Percentiles rank a stretch among this genome's conserved stretches.
These are phyloP conservation scores for Caenorhabditis briggsae DNA, from an alignment of 1,140 invertebrate genomes.

Conservation along the genomic window DNA sequence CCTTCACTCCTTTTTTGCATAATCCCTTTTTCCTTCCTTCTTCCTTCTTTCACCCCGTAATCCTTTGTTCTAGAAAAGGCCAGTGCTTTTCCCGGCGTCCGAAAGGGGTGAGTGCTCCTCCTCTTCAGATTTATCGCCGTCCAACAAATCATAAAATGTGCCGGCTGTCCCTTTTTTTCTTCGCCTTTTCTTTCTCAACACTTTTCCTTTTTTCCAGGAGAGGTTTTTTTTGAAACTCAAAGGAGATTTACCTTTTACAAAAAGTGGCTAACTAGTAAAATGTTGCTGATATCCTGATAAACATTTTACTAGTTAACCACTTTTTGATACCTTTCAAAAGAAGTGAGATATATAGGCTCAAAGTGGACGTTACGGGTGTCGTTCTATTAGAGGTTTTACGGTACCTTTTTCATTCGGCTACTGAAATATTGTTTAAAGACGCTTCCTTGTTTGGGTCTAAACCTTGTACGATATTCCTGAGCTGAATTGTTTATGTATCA, in stretches of 20 bases:
- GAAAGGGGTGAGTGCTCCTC: not conserved
- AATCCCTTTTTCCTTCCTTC: not conserved
- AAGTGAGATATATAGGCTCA: too few relatives aligned
- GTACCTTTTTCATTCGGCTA: too few relatives aligned
- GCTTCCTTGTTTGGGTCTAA: too few relatives aligned
- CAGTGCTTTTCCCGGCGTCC: not conserved
- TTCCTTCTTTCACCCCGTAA: not conserved
- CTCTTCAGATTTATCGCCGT: constrained; percentile 44
- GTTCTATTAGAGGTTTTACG: too few relatives aligned
- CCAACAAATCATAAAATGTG: constrained; percentile 49
- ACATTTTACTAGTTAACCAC: too few relatives aligned
- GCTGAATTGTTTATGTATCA: too few relatives aligned
- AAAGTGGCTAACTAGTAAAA: too few relatives aligned
- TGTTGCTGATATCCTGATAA: too few relatives aligned
- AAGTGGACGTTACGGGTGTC: too few relatives aligned
- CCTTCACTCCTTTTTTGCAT: not conserved
- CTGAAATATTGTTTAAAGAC: too few relatives aligned
- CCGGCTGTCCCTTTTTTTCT: not conserved
- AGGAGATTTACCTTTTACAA: not conserved
- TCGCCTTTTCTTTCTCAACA: not conserved
- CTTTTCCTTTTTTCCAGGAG: not conserved
- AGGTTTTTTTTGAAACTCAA: constrained; percentile 8
- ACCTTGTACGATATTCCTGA: too few relatives aligned
- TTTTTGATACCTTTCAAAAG: too few relatives aligned
- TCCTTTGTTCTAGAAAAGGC: constrained; percentile 39